Conservation (phyloP, 2,797 vertebrate genomes). For the Mionectes olivaceus region DNA sequence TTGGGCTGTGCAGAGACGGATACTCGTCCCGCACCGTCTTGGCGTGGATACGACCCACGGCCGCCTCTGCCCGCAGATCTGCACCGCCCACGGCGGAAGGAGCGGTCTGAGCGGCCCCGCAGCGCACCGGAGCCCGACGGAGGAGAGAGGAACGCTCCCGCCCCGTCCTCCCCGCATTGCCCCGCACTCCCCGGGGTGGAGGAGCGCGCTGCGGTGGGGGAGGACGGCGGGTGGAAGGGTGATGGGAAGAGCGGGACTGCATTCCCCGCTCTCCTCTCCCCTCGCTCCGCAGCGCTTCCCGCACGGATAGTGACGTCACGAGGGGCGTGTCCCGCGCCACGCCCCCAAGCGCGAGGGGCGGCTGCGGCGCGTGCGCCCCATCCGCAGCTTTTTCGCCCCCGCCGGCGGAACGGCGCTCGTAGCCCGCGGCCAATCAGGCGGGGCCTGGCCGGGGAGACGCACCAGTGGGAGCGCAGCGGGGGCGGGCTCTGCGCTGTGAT, state of each 20-base stretch:
- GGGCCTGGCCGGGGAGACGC: rapidly evolving
- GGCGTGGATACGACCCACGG: neutral
- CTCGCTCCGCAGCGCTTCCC: rapidly evolving
- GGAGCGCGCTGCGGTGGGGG: neutral
- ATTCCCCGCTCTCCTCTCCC: too few relatives aligned
- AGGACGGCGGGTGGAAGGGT: neutral
- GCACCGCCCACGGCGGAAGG: neutral
- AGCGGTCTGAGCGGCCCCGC: neutral
- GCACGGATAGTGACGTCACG: rapidly evolving
- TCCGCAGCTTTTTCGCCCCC: neutral
- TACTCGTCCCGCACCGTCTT: neutral
- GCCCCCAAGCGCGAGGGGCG: neutral
- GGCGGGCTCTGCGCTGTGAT: neutral
- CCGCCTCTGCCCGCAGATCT: neutral
- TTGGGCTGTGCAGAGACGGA: too few relatives aligned
- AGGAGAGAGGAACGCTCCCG: neutral
- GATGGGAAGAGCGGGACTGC: too few relatives aligned
- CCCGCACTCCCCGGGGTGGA: neutral
- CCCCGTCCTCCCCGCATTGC: neutral
- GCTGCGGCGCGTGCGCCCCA: neutral
- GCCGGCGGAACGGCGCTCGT: neutral
- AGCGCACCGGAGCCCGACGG: neutral
- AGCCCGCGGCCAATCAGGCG: conserved; percentile 46
- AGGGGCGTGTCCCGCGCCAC: rapidly evolving
- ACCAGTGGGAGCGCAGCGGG: neutral